Conservation (phyloP, 1,140 invertebrate genomes). For the Scylla paramamosain region DNA sequence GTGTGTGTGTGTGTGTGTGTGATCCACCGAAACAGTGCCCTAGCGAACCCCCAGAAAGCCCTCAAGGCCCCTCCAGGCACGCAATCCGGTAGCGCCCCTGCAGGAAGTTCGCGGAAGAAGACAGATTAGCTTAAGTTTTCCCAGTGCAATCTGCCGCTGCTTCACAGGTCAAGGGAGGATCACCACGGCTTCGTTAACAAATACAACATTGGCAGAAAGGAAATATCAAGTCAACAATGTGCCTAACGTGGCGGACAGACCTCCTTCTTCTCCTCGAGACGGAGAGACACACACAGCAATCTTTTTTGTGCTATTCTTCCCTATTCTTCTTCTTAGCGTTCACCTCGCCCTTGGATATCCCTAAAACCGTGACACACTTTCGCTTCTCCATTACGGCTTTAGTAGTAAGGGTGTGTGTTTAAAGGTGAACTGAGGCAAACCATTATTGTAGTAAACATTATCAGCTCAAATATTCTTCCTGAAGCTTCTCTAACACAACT, state of each 20-base stretch:
- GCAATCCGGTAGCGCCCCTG: neutral
- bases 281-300: neutral
- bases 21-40: too few relatives aligned
- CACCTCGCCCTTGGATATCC: neutral
- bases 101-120: neutral
- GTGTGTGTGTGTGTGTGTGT: too few relatives aligned
- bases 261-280: neutral
- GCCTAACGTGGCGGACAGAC: neutral
- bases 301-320: neutral
- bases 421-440: too few relatives aligned
- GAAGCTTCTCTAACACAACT: too few relatives aligned
- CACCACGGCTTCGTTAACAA: neutral
- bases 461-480: too few relatives aligned
- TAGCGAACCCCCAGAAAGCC: neutral
- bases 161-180: neutral
- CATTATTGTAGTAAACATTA: too few relatives aligned
- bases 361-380: too few relatives aligned
- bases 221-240: neutral
- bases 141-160: neutral
- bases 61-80: neutral
- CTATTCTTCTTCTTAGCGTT: neutral
- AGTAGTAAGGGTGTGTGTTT: too few relatives aligned
- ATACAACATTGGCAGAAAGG: neutral
- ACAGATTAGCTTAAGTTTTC: neutral
- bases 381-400: too few relatives aligned